Conservation (phyloP, 1,140 invertebrate genomes). For the Drosophila asahinai region DNA sequence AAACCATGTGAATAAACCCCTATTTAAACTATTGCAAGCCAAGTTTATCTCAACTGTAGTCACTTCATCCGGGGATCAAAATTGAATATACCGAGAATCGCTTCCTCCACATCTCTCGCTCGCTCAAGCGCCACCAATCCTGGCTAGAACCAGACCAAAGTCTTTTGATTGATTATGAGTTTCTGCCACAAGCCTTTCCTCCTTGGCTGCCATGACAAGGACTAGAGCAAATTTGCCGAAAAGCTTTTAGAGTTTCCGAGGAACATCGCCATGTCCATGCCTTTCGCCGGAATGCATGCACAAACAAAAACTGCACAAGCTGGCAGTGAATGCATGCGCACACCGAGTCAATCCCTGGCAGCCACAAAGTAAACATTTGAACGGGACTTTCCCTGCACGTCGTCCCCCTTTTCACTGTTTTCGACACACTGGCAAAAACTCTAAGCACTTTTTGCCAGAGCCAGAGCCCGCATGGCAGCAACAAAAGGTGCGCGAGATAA, state of each 20-base stretch:
- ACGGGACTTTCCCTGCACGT: background rate
- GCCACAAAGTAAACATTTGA: conserved; percentile 64
- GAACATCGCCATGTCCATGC: conserved; percentile 20
- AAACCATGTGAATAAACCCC: background rate
- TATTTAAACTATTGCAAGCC: background rate
- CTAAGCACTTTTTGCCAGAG: conserved; percentile 28
- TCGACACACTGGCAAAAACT: background rate
- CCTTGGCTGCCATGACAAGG: conserved; percentile 7
- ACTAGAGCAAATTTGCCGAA: conserved; percentile 41
- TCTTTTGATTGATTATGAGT: conserved; percentile 43
- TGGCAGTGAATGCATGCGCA: conserved; percentile 44
- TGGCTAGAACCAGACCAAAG: conserved; percentile 4
- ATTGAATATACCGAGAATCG: conserved; percentile 4
- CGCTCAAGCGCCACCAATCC: background rate
- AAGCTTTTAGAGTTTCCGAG: conserved; percentile 49
- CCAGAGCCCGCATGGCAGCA: conserved; percentile 18
- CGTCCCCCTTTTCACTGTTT: conserved; percentile 1
- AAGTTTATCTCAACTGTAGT: background rate
- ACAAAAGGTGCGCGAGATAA: conserved; percentile 56
- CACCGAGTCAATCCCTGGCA: conserved; percentile 37
- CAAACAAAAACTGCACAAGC: conserved; percentile 49
- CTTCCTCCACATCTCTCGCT: background rate
- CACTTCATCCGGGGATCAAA: background rate
- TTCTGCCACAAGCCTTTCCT: conserved; percentile 19
- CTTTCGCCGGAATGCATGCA: conserved; percentile 34